Evolutionary conservation across 2,113 vertebrate genomes (phyloP).

Genomic region (Osmerus mordax): DNA sequence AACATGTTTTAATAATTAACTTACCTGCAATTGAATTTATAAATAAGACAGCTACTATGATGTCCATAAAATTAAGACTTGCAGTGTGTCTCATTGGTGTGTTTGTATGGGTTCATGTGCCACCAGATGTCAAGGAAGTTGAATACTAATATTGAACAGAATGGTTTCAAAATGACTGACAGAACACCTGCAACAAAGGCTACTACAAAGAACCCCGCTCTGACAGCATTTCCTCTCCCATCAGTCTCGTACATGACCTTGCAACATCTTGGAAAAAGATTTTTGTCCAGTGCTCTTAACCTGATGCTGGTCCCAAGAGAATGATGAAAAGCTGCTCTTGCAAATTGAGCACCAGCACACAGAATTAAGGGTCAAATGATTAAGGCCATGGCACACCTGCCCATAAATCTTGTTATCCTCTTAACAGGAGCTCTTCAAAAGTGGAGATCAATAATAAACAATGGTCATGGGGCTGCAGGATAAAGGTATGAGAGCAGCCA

Average conservation of each 20-base stretch:
- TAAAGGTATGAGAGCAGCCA: constrained; percentile 30
- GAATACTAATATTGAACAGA: constrained; percentile 63
- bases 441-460: constrained; percentile 57
- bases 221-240: constrained; percentile 71
- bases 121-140: constrained; percentile 74
- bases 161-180: constrained; percentile 74
- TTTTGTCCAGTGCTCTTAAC: constrained; percentile 60
- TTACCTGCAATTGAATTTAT: no score
- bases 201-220: constrained; percentile 75
- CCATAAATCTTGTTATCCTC: constrained; percentile 68
- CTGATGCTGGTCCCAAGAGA: constrained; percentile 52
- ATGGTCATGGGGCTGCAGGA: constrained; percentile 34
- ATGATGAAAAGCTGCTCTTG: constrained; percentile 54
- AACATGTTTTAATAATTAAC: background rate
- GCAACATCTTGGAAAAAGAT: constrained; percentile 73
- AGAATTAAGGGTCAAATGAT: constrained; percentile 54
- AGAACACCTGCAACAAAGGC: constrained; percentile 80
- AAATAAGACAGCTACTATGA: no score
- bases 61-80: no score
- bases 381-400: constrained; percentile 61
- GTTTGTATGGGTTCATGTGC: constrained; percentile 26
- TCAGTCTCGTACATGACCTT: constrained; percentile 66
- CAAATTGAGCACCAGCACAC: constrained; percentile 54
- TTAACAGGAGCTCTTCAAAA: constrained; percentile 55
- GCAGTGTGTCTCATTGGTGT: background rate